Evolutionary conservation across 2,888 invertebrate genomes (phyloP).

Genomic region (Eupithecia inturbata): DNA sequence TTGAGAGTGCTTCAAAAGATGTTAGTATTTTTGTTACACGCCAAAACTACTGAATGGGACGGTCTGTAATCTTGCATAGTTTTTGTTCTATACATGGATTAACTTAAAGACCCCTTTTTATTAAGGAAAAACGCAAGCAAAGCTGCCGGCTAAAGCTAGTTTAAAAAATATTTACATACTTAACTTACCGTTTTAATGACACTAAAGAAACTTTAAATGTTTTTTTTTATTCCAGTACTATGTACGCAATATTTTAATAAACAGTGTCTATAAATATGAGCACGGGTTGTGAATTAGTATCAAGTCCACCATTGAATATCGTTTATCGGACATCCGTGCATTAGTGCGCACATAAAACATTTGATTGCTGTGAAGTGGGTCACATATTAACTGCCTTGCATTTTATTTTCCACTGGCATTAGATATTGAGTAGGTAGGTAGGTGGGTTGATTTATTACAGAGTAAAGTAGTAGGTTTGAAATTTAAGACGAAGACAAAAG

Average conservation of each 20-base stretch:
- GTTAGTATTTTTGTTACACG: no score
- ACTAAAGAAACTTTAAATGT: no score
- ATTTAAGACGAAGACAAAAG: slow-evolving; percentile 6
- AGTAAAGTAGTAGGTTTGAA: not conserved
- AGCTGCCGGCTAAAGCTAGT: no score
- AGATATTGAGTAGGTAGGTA: slow-evolving; percentile 16
- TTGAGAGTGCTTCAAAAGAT: no score
- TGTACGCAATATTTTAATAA: not conserved
- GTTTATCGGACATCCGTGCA: slow-evolving; percentile 25
- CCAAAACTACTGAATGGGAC: no score
- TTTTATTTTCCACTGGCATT: slow-evolving; percentile 21
- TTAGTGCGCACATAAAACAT: slow-evolving; percentile 22
- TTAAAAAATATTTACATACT: no score
- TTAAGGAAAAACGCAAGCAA: no score
- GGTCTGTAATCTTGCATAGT: no score
- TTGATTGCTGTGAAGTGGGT: slow-evolving; percentile 32
- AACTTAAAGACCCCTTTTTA: no score
- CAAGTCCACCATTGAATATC: slow-evolving; percentile 20
- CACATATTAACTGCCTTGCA: slow-evolving; percentile 11
- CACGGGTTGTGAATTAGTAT: slow-evolving; percentile 28
- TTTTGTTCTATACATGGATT: no score
- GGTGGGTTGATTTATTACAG: slow-evolving; percentile 11
- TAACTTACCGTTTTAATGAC: no score
- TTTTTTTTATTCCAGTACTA: not conserved
- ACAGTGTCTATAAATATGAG: slow-evolving; percentile 9